Evolutionary conservation across 1,140 invertebrate genomes (phyloP).

Genomic region (Cotesia vestalis): DNA sequence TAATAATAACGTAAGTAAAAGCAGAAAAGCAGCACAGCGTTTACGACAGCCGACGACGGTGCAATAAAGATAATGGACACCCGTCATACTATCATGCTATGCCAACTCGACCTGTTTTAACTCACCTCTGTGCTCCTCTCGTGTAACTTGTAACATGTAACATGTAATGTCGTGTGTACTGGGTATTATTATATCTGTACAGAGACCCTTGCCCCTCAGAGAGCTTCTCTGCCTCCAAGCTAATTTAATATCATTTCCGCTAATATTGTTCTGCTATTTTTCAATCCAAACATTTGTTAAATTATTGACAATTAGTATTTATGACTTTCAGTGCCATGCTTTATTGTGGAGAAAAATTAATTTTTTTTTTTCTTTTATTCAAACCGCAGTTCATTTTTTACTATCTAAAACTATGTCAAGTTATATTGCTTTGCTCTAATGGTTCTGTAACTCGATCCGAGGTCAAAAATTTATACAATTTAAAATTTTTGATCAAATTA

Average conservation of each 20-base stretch:
- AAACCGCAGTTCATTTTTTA: too few relatives aligned
- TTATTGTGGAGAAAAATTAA: too few relatives aligned
- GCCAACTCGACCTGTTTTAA: conserved; percentile 24
- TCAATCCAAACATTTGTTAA: neutral
- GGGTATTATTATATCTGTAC: neutral
- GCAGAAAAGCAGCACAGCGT: neutral
- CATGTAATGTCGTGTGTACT: neutral
- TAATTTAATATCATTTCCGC: conserved; percentile 33
- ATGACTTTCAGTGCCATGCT: too few relatives aligned
- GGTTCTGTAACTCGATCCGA: neutral
- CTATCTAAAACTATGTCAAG: too few relatives aligned
- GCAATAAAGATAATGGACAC: conserved; percentile 22
- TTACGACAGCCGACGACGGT: conserved; percentile 19
- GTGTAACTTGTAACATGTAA: neutral
- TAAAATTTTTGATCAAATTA: too few relatives aligned
- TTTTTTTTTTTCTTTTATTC: too few relatives aligned
- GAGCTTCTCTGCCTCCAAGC: conserved; percentile 13
- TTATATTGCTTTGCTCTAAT: neutral
- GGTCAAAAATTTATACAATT: too few relatives aligned
- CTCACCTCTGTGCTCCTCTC: neutral
- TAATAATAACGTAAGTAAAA: too few relatives aligned
- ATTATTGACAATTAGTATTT: too few relatives aligned
- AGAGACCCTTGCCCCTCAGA: conserved; percentile 20
- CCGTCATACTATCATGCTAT: neutral
- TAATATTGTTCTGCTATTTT: neutral